Evolutionary conservation across 1,140 invertebrate species (phyloP), one percentile per base, ranked within the genome.

Genomic region (Anadara kagoshimensis): DNA sequence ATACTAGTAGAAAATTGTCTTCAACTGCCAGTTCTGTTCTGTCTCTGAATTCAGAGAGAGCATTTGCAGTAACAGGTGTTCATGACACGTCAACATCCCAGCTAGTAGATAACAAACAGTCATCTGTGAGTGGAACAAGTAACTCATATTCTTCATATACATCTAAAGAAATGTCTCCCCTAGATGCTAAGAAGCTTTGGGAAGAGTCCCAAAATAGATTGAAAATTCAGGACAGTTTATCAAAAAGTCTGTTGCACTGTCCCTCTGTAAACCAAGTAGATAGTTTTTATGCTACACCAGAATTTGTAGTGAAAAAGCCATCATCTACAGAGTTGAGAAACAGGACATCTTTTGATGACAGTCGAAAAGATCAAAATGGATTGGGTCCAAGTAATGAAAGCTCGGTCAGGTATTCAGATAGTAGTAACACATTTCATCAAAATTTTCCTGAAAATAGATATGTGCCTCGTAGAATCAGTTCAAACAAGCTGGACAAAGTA

Each of bases 181-280:
- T 82, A n/a, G 80, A 82, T 63, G 66, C 76, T 36, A 69, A 62
- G 10, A 82, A 77, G 59, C 63, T 82, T 24, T 79, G 78, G 75
- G 78, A 79, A 26, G 64, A 78, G 41, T 78, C 80, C 43, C 47
- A 77, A 41, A 36, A 36, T 12, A 65, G 79, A 62, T 22, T 64
- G 8, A 64, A 64, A 12, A 64, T 51, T 51, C 44, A 43, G 8
- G 62, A 45, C 7, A 64, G n/a, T 53, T 36, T 36, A 36, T 36
- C 29, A 36, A 36, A 36, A 36, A 36, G 29, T 36, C 29, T 3
- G 29, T 36, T 36, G 29, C 7, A 7, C 2, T 36, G 29, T 36
- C 29, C 7, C 2, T 36, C 29, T 36, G 29, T 7, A 36, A 7
- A 2, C 29, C 2, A 36, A 36, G 29, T 36, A 7, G 29, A 36